Evolutionary conservation across 2,888 invertebrate genomes (phyloP), one percentile per base, ranked within the genome.

Genomic region (Athripsodes cinereus): DNA sequence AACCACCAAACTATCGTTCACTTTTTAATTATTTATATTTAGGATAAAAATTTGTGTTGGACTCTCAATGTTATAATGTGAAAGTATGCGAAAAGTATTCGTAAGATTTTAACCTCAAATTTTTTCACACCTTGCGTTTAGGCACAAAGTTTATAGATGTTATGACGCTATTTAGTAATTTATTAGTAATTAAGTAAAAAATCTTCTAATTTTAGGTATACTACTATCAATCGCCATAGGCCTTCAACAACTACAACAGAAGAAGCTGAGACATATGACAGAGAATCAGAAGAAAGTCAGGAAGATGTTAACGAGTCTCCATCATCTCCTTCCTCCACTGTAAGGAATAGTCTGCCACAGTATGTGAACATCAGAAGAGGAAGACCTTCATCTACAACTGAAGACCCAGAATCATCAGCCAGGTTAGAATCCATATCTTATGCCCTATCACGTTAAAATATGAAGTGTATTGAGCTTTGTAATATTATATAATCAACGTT

Each of bases 301-400:
- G 67, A 69, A 51, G 66, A 64, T 19, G 65, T 60, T 55, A 65
- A 64, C 22, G 64, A 65, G 44, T 67, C 67, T 62, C 71, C 69
- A 11, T 72, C 74, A 46, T 67, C 67, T 62, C 71, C 69, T 10
- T 72, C 74, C 18, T 73, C 74, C 1, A 67, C 72, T 8, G 47
- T 71, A 10, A 70, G 70, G 19, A 81, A 76, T 8, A 72, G 74
- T 16, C 66, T 80, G 53, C 74, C 81, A 1, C 84, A 88, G 63
- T 90, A 90, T 66, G 86, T 87, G 0, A 89, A 86, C 55, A 87
- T 90, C 22, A 74, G 86, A 50, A 77, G 90, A 60, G 80, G 84
- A 0, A 79, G 82, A 66, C 85, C 83, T 13, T 74, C 80, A 0
- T 74, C 80, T 0, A 78, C 62, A 10, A 58, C 61, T 13, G 47